These are phyloP conservation scores for Melipona bicolor DNA, from an alignment of 2,888 invertebrate genomes.

Conservation along the genomic window DNA sequence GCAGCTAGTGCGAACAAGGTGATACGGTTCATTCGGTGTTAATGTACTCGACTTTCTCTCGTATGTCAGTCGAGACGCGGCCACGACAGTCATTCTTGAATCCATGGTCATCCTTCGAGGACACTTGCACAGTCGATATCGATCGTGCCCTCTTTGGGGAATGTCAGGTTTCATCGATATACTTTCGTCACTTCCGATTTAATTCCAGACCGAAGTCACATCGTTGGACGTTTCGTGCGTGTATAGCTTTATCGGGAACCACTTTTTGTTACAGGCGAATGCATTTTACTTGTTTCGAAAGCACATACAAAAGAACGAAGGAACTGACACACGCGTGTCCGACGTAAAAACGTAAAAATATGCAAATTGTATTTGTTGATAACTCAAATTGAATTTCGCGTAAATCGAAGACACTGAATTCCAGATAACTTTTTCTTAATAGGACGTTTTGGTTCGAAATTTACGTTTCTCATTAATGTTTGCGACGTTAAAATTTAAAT, in stretches of 20 bases:
- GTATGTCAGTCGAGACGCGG: slow-evolving; percentile 29
- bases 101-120: slow-evolving; percentile 59
- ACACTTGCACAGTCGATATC: slow-evolving; percentile 30
- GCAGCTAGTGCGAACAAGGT: slow-evolving; percentile 45
- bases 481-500: neutral
- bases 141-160: neutral
- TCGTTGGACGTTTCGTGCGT: neutral
- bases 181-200: neutral
- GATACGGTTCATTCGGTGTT: slow-evolving; percentile 55
- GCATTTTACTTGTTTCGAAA: neutral
- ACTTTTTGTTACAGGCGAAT: neutral
- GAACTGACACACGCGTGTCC: no score
- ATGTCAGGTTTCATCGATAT: neutral
- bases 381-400: neutral
- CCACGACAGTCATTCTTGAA: slow-evolving; percentile 53
- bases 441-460: no score
- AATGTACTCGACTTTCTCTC: slow-evolving; percentile 63
- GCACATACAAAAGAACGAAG: neutral
- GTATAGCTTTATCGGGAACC: neutral
- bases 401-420: neutral
- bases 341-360: neutral
- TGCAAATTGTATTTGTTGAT: neutral
- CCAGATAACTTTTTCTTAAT: neutral
- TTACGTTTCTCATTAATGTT: neutral
- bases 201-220: neutral